phyloP scores from a whole-genome alignment of 2,113 vertebrate genomes.

The Chaetorhynchus papuensis region DNA sequence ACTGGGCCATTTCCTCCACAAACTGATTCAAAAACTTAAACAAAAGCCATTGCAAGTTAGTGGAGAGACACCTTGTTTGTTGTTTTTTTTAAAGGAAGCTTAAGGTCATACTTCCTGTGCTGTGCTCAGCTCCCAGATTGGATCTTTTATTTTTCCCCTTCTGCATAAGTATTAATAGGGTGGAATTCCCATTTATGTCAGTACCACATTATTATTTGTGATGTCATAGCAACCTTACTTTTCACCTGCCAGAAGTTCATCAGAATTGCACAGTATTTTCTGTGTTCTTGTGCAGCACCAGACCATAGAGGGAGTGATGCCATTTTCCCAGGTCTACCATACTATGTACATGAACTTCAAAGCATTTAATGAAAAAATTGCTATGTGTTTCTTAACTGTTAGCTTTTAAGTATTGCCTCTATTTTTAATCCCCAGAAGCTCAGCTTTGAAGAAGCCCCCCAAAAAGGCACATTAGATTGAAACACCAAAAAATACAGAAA shows the following conservation, averaged over 20 bases:
- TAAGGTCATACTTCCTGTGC: not conserved
- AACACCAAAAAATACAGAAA: not conserved
- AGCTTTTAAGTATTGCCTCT: not conserved
- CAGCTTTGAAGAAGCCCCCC: not conserved
- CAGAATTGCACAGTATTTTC: not conserved
- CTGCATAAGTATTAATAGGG: not conserved
- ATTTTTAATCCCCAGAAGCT: not conserved
- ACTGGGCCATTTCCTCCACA: not conserved
- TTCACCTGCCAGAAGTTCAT: not conserved
- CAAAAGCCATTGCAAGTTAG: not conserved
- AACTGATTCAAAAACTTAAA: not conserved
- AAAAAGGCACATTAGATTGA: not conserved
- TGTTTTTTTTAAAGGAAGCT: not conserved
- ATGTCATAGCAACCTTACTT: not conserved
- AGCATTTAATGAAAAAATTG: not conserved
- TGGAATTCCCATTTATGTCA: not conserved
- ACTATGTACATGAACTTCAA: not conserved
- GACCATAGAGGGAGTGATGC: not conserved
- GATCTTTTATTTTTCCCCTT: not conserved
- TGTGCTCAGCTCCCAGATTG: not conserved
- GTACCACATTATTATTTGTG: not conserved
- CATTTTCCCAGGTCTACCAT: not conserved
- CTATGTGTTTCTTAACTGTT: not conserved
- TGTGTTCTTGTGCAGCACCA: not conserved
- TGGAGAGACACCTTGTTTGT: accelerated